phyloP scores from a whole-genome alignment of 2,888 invertebrate species.

The Eustalomyia histrio region DNA sequence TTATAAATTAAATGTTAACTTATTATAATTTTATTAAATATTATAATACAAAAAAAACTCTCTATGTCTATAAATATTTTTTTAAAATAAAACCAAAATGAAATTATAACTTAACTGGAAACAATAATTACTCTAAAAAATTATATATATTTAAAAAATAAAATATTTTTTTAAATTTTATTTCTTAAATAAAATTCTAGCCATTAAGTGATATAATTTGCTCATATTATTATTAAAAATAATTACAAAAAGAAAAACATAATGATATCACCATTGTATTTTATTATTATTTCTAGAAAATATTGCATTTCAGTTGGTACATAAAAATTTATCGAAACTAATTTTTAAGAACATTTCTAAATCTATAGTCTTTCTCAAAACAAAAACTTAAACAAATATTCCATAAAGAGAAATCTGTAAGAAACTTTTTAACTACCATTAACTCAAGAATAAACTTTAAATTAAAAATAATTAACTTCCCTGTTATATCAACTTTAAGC shows the following conservation, averaged over 20 bases:
- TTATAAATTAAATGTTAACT: conserved; percentile 51
- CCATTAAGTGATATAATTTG: conserved; percentile 52
- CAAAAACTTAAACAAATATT: conserved; percentile 5
- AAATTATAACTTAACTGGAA: conserved; percentile 50
- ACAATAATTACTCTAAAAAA: conserved; percentile 62
- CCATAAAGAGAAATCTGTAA: conserved; percentile 11
- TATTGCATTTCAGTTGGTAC: conserved; percentile 26
- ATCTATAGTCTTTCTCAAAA: conserved; percentile 9
- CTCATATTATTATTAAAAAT: conserved; percentile 48
- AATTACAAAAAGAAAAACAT: neutral
- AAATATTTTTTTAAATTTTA: conserved; percentile 2
- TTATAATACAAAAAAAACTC: conserved; percentile 20
- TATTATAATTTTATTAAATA: conserved; percentile 40
- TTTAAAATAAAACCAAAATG: conserved; percentile 36
- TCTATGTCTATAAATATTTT: conserved; percentile 59
- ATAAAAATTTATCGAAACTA: neutral
- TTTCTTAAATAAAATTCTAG: conserved; percentile 28
- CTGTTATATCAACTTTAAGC: conserved; percentile 3
- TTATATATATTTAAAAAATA: neutral
- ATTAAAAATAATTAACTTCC: conserved; percentile 5
- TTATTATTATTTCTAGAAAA: neutral
- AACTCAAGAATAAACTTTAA: neutral
- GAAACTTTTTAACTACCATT: neutral
- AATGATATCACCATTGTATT: neutral
- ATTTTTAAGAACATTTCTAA: neutral